Base-by-base conservation (phyloP, 2,888 invertebrate species). In the Xestia c-nigrum region DNA sequence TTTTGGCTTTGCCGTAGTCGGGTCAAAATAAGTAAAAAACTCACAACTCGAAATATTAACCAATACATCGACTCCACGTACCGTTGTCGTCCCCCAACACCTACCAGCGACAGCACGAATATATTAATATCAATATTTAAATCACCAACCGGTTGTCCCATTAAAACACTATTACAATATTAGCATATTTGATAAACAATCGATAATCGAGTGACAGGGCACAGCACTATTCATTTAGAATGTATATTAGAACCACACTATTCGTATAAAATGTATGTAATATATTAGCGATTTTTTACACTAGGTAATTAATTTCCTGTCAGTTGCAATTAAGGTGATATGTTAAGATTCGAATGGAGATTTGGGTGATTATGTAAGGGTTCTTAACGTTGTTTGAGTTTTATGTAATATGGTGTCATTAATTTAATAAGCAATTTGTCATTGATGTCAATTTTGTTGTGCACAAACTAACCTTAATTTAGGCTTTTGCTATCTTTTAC, bases 111-210 rank as follows among this genome's bases (percentile, higher is more conserved):
- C 91, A 88, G 78, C 85, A 69, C 78, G 87, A 90, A 91, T 90
- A 90, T 87, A 92, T 92, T 91, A 92, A 92, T 92, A 91, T 91
- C 88, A 92, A 92, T 93, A 93, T 93, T 91, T 90, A 91, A 93
- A 89, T 91, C 89, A 87, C 82, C 90, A 91, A 93, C 93, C 92
- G 91, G 92, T 93, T 90, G 91, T 89, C 92, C 94, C 93, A 95
- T 95, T 95, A 95, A 94, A 95, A 93, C 89, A 91, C 94, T 94
- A 94, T 95, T 95, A 95, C 90, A 85, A 90, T 90, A 95, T 95
- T 95, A 93, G 92, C 94, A 95, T 95, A 94, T 91, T 93, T 92
- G 93, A 94, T 94, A 93, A 94, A 94, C 93, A 92, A 92, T 94
- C 93, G 91, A 94, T 94, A 93, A 94, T 92, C 89, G 90, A 90